Conservation (phyloP, 2,888 invertebrate genomes). For the Nomada hirtipes region DNA sequence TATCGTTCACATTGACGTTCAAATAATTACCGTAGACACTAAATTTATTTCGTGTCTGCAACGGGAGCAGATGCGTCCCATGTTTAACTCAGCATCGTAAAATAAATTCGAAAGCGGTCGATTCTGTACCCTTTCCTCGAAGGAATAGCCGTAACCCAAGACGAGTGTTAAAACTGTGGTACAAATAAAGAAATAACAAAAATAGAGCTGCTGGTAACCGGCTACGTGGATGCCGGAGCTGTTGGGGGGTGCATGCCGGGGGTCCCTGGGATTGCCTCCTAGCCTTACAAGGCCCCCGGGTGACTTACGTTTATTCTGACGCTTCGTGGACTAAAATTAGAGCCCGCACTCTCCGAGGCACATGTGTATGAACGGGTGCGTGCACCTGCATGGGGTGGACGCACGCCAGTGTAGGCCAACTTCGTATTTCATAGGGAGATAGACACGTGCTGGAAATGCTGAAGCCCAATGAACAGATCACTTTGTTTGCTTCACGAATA, state of each 20-base stretch:
- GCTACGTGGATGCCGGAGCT: conserved; percentile 54
- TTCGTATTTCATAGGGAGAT: neutral
- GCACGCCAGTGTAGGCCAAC: conserved; percentile 33
- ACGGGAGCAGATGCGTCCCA: neutral
- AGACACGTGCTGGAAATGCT: conserved; percentile 9
- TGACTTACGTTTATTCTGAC: conserved; percentile 61
- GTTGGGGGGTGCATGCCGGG: conserved; percentile 44
- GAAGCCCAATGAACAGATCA: neutral
- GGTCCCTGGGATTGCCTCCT: conserved; percentile 67
- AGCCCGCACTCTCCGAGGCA: conserved; percentile 22
- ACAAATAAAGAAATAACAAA: conserved; percentile 78
- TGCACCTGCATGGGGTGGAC: conserved; percentile 57
- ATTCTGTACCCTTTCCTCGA: conserved; percentile 29
- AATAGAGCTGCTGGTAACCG: conserved; percentile 71
- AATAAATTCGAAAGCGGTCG: neutral
- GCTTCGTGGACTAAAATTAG: conserved; percentile 63
- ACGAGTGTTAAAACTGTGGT: conserved; percentile 64
- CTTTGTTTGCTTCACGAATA: neutral
- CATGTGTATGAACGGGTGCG: conserved; percentile 29
- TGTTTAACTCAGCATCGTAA: too few relatives aligned
- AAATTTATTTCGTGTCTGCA: neutral
- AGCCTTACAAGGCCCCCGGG: conserved; percentile 76
- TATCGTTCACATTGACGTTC: neutral
- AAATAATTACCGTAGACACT: neutral
- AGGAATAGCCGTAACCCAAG: conserved; percentile 58